Conservation (phyloP, 2,113 vertebrate species). For the Syrrhaptes paradoxus region DNA sequence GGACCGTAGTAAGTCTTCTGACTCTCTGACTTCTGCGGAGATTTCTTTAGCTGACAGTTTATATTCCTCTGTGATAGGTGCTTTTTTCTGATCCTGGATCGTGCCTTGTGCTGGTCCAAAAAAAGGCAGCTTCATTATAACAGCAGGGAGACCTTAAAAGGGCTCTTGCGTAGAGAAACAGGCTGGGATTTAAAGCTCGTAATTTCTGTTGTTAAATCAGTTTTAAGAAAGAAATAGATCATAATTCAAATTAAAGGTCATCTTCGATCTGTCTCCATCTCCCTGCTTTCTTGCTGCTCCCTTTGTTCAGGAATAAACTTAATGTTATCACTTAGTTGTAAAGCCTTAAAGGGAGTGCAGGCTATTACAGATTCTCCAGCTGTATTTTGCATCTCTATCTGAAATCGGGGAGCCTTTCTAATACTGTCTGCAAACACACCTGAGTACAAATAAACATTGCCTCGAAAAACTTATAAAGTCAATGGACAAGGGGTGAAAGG, state of each 20-base stretch:
- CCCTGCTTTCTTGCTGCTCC: neutral
- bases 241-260: conserved; percentile 33
- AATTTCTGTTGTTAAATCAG: conserved; percentile 12
- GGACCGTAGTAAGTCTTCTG: conserved; percentile 49
- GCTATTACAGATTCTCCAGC: neutral
- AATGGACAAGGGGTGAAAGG: neutral
- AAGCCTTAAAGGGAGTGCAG: neutral
- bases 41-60: conserved; percentile 40
- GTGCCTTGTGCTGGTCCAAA: conserved; percentile 47
- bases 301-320: neutral
- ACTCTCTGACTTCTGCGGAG: conserved; percentile 54
- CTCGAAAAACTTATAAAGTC: neutral
- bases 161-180: neutral
- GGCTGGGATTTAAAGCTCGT: neutral
- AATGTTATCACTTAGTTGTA: neutral
- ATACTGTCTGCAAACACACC: neutral
- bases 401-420: neutral
- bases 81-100: conserved; percentile 48
- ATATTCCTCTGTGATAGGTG: conserved; percentile 67
- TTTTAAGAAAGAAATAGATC: conserved; percentile 23
- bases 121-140: conserved; percentile 43
- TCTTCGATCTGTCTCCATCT: neutral
- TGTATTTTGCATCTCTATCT: neutral
- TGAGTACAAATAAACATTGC: neutral
- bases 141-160: conserved; percentile 56